Evolutionary conservation across 2,113 vertebrate species (phyloP).

Genomic region (Ahaetulla prasina): DNA sequence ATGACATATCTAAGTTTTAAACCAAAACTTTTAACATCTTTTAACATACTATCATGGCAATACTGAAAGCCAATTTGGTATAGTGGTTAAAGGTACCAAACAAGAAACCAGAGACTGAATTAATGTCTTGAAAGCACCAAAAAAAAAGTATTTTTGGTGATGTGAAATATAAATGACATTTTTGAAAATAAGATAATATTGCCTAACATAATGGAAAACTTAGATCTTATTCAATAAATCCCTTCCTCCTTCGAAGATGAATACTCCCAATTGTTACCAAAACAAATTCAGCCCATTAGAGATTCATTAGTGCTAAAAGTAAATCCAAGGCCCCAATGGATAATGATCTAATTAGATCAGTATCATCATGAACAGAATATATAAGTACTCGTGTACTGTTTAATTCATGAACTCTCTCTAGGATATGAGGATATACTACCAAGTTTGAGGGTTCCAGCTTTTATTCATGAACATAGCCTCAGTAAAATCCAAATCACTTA

Average conservation of each 20-base stretch:
- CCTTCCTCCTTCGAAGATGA: neutral
- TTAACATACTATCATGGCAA: neutral
- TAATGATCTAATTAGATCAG: conserved; percentile 36
- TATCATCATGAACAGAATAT: conserved; percentile 8
- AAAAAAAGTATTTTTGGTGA: neutral
- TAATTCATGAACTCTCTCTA: conserved; percentile 27
- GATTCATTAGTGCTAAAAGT: conserved; percentile 39
- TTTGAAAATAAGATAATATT: neutral
- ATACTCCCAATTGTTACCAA: conserved; percentile 36
- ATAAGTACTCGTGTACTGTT: conserved; percentile 7
- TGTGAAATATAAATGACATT: neutral
- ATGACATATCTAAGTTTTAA: neutral
- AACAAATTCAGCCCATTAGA: conserved; percentile 22
- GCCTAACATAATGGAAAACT: neutral
- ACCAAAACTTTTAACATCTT: no score
- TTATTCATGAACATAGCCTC: conserved; percentile 52
- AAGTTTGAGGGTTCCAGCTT: conserved; percentile 24
- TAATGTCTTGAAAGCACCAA: neutral
- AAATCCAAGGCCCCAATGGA: conserved; percentile 25
- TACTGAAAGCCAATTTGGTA: neutral
- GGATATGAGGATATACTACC: conserved; percentile 20
- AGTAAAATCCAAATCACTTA: conserved; percentile 34
- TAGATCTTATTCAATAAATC: neutral
- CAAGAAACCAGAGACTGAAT: neutral
- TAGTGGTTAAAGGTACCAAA: neutral